Evolutionary conservation across 2,113 vertebrate species (phyloP).

Genomic region (Amblyopsis rosae): DNA sequence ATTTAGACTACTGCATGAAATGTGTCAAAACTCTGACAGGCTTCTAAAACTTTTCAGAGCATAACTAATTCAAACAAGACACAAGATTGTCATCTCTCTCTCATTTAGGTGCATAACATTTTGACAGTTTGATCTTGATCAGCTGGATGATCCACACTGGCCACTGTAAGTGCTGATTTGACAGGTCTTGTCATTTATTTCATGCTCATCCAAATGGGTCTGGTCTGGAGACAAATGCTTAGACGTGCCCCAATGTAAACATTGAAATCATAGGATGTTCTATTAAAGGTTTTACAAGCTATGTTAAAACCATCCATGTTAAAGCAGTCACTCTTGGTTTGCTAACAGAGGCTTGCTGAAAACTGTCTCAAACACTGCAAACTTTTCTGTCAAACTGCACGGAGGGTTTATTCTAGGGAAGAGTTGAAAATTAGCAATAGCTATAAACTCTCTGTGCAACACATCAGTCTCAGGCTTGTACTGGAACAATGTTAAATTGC

Average conservation of each 20-base stretch:
- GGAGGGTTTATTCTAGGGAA: no score
- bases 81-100: neutral
- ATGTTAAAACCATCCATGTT: no score
- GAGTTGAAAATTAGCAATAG: no score
- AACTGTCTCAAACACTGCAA: slow-evolving; percentile 21
- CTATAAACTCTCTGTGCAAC: no score
- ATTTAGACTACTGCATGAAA: neutral
- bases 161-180: neutral
- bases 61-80: neutral
- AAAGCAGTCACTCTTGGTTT: slow-evolving; percentile 9
- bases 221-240: neutral
- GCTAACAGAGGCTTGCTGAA: slow-evolving; percentile 12
- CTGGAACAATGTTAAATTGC: no score
- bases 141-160: neutral
- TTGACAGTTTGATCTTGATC: neutral
- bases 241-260: neutral
- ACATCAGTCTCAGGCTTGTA: no score
- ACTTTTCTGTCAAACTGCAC: slow-evolving; percentile 10
- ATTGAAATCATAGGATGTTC: neutral
- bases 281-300: neutral
- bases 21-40: neutral
- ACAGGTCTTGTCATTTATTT: neutral
- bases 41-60: neutral
- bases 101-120: neutral
- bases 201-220: neutral